Conservation (phyloP, 2,888 invertebrate genomes). For the Apodemia hepburni region DNA sequence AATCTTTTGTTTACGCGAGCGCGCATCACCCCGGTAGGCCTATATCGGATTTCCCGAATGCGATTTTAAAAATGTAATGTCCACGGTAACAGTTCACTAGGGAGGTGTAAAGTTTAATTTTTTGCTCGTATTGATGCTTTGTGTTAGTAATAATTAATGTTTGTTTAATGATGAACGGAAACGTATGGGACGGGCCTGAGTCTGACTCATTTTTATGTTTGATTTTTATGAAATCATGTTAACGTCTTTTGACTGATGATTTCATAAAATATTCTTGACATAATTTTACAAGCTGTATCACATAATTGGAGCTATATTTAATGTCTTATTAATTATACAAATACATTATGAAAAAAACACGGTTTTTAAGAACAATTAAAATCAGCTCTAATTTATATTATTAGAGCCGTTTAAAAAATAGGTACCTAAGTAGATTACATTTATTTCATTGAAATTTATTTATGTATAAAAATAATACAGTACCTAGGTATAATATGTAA, state of each 20-base stretch:
- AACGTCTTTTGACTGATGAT: conserved; percentile 34
- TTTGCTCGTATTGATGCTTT: conserved; percentile 63
- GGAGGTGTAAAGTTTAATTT: conserved; percentile 70
- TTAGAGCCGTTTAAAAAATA: too few species aligned
- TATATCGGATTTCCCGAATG: conserved; percentile 62
- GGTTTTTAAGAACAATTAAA: too few species aligned
- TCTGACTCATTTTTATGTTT: conserved; percentile 52
- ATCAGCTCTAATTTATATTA: too few species aligned
- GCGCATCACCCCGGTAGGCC: conserved; percentile 63
- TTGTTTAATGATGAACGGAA: conserved; percentile 63
- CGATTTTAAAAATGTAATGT: conserved; percentile 76
- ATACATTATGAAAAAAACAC: too few species aligned
- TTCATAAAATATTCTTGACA: conserved; percentile 23
- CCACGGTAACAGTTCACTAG: conserved; percentile 54
- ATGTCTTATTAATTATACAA: background rate
- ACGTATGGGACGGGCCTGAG: conserved; percentile 39
- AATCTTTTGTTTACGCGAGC: conserved; percentile 58
- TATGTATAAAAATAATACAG: too few species aligned
- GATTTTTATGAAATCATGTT: conserved; percentile 48
- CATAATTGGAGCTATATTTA: background rate
- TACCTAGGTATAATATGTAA: too few species aligned
- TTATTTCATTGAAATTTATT: too few species aligned
- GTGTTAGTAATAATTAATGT: conserved; percentile 63
- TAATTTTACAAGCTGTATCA: background rate
- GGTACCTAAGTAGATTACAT: too few species aligned